Conservation (phyloP, 2,113 vertebrate genomes). For the Otolemur garnettii region DNA sequence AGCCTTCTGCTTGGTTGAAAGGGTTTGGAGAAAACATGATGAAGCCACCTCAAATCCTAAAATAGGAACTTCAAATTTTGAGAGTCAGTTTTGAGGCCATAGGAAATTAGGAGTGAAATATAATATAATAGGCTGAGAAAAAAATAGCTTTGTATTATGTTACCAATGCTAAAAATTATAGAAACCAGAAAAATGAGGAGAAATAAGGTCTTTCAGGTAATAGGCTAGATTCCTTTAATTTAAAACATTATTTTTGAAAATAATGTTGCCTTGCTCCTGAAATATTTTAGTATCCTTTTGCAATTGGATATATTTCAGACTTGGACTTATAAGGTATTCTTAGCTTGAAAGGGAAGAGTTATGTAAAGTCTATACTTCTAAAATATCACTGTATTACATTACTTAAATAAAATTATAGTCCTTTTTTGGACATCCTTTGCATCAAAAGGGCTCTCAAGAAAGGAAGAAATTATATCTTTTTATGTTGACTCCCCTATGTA, state of each 20-base stretch:
- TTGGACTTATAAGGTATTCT: slow-evolving; percentile 13
- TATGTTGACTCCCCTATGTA: neutral
- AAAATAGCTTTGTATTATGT: neutral
- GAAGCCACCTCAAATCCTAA: neutral
- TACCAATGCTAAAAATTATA: neutral
- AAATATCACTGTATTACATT: neutral
- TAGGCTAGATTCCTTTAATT: neutral
- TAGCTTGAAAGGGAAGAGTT: slow-evolving; percentile 24
- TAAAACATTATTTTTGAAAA: slow-evolving; percentile 25
- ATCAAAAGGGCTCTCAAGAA: neutral
- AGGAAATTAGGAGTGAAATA: slow-evolving; percentile 16
- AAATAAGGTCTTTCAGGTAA: neutral
- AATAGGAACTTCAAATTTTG: neutral
- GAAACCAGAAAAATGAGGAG: neutral
- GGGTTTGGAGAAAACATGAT: neutral
- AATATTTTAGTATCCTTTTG: slow-evolving; percentile 2
- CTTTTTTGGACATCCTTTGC: neutral
- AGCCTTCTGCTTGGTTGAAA: neutral
- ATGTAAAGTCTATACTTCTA: neutral
- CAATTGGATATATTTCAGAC: neutral
- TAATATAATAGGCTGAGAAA: neutral
- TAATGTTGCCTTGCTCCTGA: neutral
- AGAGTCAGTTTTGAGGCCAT: neutral
- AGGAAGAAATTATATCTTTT: neutral
- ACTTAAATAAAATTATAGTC: neutral